A percentile compares a stretch with the other conserved stretches of the same genome.
Evolutionary conservation across 2,797 vertebrate species (phyloP).

Genomic region (Crocidura indochinensis): DNA sequence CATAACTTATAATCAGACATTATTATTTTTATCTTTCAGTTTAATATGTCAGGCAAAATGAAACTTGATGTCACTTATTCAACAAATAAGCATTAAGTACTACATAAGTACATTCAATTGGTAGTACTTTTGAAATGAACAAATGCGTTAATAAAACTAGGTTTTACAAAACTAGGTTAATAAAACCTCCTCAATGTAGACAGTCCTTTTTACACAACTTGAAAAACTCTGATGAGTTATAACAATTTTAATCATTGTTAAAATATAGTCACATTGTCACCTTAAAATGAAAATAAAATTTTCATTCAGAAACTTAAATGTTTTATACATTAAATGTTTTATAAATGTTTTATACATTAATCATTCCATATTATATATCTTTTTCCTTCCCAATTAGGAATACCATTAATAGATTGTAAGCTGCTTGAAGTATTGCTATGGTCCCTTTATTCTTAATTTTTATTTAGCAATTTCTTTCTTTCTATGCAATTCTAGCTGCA

Average conservation of each 20-base stretch:
- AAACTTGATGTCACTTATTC: background rate
- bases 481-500: background rate
- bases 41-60: background rate
- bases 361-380: background rate
- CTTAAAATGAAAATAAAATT: background rate
- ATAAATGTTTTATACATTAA: background rate
- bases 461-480: background rate
- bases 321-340: no score
- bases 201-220: background rate
- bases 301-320: background rate
- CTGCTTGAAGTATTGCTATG: background rate
- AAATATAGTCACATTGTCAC: background rate
- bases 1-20: background rate
- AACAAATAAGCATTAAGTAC: background rate
- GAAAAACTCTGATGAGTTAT: background rate
- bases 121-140: background rate
- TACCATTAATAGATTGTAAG: fast-evolving
- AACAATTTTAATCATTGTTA: background rate
- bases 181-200: background rate
- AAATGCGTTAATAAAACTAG: background rate
- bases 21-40: background rate
- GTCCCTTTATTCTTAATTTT: background rate
- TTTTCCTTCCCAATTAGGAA: background rate
- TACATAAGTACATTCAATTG: background rate
- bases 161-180: background rate